A percentile compares a stretch with the other conserved stretches of the same genome.
Conservation (phyloP, 1,140 invertebrate species). For the Drosophila parabipectinata region DNA sequence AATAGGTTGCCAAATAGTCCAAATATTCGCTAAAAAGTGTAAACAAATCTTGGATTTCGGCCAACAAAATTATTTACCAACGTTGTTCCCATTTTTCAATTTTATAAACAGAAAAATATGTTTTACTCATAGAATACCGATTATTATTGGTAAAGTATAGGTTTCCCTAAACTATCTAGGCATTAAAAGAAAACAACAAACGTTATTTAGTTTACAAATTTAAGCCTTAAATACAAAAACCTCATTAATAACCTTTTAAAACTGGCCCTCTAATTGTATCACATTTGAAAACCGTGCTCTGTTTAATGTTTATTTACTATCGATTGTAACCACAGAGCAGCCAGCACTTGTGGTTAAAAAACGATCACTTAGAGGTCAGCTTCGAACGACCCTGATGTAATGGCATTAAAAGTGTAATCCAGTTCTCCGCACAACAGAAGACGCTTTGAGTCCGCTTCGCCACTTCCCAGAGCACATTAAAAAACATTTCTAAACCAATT, state of each 20-base stretch:
- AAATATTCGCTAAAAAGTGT: no score
- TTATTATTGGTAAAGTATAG: no score
- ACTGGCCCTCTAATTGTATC: not conserved
- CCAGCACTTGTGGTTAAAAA: conserved; percentile 31
- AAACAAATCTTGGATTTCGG: no score
- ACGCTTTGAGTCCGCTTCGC: not conserved
- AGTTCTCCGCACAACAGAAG: conserved; percentile 28
- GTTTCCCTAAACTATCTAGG: no score
- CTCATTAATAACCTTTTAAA: not conserved
- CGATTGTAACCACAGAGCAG: conserved; percentile 23
- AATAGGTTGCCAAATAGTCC: no score
- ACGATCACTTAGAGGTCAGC: conserved; percentile 34
- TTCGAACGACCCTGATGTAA: conserved; percentile 34
- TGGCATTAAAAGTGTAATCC: conserved; percentile 24
- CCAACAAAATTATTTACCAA: no score
- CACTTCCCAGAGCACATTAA: conserved; percentile 33
- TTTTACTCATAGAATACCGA: no score
- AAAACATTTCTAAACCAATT: conserved; percentile 53
- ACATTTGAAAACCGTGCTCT: not conserved
- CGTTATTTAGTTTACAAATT: not conserved
- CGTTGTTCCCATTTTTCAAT: no score
- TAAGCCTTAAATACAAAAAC: no score
- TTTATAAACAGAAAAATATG: no score
- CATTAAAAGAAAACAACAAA: no score
- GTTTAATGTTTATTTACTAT: conserved; percentile 6